A percentile compares a stretch with the other conserved stretches of the same genome.
Conservation (phyloP, 2,888 invertebrate species). For the Ormyrus rosae region DNA sequence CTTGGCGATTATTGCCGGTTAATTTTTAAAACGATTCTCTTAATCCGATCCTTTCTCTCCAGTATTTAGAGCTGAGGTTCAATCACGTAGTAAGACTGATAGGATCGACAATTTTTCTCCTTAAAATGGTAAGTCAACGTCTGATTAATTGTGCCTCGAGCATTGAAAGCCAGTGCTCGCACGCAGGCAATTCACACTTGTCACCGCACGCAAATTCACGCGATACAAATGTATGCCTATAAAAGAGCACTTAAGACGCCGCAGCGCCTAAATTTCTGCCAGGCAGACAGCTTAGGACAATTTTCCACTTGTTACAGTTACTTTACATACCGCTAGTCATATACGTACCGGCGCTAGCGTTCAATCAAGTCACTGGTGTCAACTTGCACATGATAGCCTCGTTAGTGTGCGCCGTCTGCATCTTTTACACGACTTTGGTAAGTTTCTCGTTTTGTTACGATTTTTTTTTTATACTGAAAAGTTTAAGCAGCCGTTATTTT, state of each 20-base stretch:
- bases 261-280: background rate
- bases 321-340: conserved; percentile 90
- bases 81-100: conserved; percentile 82
- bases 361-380: conserved; percentile 91
- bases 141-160: no score
- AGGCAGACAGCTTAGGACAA: conserved; percentile 29
- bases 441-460: conserved; percentile 72
- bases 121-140: conserved; percentile 80
- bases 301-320: conserved; percentile 72
- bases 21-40: conserved; percentile 8
- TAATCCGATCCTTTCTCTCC: conserved; percentile 68
- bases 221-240: background rate
- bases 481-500: no score
- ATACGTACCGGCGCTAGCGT: conserved; percentile 91
- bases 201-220: no score
- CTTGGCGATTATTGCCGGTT: background rate
- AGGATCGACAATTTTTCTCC: conserved; percentile 83
- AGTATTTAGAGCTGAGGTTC: conserved; percentile 84
- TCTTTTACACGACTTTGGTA: conserved; percentile 93
- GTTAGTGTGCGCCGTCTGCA: conserved; percentile 90
- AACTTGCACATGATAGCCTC: conserved; percentile 87
- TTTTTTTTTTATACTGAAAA: no score
- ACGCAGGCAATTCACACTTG: no score
- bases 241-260: background rate
- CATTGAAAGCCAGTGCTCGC: no score